These are phyloP conservation scores for Aphelocoma californica DNA, from an alignment of 2,797 vertebrate species.

Conservation along the genomic window DNA sequence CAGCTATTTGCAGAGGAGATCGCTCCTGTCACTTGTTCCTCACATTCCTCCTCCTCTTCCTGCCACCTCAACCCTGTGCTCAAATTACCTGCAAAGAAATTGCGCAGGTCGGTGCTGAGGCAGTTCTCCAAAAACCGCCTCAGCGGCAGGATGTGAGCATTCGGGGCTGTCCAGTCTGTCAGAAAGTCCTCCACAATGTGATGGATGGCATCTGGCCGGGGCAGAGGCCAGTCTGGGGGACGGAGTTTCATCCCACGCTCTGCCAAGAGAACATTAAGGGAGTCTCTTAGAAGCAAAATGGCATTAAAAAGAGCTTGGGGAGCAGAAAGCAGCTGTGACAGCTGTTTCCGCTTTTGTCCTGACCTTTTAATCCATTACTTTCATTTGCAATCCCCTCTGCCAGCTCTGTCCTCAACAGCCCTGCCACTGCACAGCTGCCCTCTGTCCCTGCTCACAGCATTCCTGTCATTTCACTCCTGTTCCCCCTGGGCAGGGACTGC, in stretches of 20 bases:
- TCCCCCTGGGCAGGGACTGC: neutral
- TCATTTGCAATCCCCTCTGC: neutral
- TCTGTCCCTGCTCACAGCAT: neutral
- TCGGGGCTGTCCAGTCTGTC: conserved; percentile 89
- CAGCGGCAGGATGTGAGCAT: conserved; percentile 90
- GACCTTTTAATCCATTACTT: conserved; percentile 22
- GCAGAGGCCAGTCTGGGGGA: conserved; percentile 85
- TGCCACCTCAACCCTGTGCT: neutral
- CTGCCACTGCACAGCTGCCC: conserved; percentile 6
- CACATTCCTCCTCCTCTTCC: neutral
- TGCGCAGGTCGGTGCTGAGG: conserved; percentile 86
- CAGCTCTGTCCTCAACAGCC: neutral
- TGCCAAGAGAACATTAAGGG: conserved; percentile 52
- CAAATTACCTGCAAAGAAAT: conserved; percentile 89
- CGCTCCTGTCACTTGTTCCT: neutral
- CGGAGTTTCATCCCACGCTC: conserved; percentile 86
- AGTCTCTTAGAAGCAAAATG: neutral
- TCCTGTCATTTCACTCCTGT: neutral
- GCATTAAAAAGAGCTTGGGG: neutral
- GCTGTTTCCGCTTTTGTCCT: conserved; percentile 14
- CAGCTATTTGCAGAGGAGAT: neutral
- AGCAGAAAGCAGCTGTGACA: neutral
- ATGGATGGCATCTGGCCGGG: conserved; percentile 86
- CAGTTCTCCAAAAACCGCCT: conserved; percentile 94
- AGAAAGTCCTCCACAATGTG: conserved; percentile 96